Base-by-base conservation (phyloP, 2,113 vertebrate species). In the Plecturocebus donacophilus region DNA sequence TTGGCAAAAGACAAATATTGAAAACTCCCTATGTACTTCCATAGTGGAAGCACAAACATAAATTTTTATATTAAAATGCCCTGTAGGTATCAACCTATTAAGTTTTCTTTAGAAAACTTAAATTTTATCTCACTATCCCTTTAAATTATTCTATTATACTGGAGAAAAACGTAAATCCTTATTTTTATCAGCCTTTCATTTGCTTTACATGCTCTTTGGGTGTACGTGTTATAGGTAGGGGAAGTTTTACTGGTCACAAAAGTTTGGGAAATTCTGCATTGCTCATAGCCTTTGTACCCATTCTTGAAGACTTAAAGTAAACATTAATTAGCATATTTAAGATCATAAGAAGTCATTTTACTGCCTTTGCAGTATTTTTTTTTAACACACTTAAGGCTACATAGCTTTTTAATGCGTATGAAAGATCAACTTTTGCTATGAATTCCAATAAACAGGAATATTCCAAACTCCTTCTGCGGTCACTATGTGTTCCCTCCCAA, bases 391-490 rank as follows among this genome's bases (percentile, higher is more conserved):
- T 17, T 52, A 52, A 89, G 49, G 0, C 3, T 13, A 14, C 38
- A 52, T 47, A 45, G 12, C 2, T 85, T 91, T n/a, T 73, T 54
- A 47, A 92, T 87, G 32, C 12, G 32, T 70, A 40, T 32, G 52
- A 89, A 77, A 73, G 12, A 47, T 94, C 52, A 64, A 13, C 77
- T 16, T 61, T 61, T 49, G 30, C 20, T 45, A 0, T 45, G 49
- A 97, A 86, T 12, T n/a, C 56, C 61, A 77, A 54, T 35, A 82
- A 87, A 49, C 1, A 89, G 58, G 66, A 75, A 32, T 84, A 90
- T 66, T 17, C 14, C 54, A 35, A 70, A 9, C 25, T 40, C 61
- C 40, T 42, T 54, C 45, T 68, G n/a, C 80, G 54, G 56, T 70
- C 35, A 30, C 19, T 32, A 66, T 14, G 1, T 10, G 11, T 6